Percentiles rank a stretch among this genome's conserved stretches.
Evolutionary conservation across 2,888 invertebrate species (phyloP).

Genomic region (Aelia acuminata): DNA sequence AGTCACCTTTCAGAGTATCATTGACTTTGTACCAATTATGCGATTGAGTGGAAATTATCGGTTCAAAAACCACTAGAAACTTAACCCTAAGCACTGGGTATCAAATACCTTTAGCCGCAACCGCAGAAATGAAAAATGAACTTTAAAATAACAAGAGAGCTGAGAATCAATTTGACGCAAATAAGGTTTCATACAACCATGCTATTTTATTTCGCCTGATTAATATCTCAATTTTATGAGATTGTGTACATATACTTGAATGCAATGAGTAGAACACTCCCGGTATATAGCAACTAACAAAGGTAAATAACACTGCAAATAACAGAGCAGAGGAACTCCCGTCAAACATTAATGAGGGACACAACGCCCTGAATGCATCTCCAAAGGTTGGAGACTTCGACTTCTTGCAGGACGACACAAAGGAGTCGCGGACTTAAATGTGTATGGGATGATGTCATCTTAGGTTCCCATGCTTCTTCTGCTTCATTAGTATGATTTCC

Average conservation of each 20-base stretch:
- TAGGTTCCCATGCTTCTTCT: constrained; percentile 19
- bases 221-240: too few species aligned
- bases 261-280: background rate
- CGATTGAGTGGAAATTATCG: background rate
- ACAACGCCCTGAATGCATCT: background rate
- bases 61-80: background rate
- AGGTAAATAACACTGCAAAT: background rate
- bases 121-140: background rate
- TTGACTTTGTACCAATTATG: background rate
- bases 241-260: background rate
- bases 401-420: background rate
- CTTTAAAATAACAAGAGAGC: background rate
- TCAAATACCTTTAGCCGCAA: background rate
- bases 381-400: background rate
- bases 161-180: background rate
- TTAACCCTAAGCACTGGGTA: background rate
- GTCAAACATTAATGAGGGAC: background rate
- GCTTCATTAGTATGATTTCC: constrained; percentile 43
- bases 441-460: constrained; percentile 21
- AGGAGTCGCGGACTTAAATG: background rate
- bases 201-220: too few species aligned
- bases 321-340: background rate
- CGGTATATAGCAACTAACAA: background rate
- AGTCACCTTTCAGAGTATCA: background rate
- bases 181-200: background rate